phyloP scores from a whole-genome alignment of 2,113 vertebrate genomes.

The Paradoxurus hermaphroditus region DNA sequence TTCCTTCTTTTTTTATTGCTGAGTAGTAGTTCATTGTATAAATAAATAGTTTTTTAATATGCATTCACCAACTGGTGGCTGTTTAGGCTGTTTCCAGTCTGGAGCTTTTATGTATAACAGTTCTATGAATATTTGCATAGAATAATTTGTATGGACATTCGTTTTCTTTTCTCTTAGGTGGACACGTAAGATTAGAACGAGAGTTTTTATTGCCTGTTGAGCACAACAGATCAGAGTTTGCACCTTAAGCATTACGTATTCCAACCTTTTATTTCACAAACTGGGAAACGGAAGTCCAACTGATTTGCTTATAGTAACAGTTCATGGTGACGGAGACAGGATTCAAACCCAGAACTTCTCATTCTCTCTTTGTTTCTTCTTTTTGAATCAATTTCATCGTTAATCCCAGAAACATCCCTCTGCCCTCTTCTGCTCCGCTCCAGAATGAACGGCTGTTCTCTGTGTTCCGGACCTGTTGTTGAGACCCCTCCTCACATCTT shows the following conservation, averaged over 20 bases:
- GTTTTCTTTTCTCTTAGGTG: neutral
- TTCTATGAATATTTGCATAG: neutral
- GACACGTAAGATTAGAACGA: neutral
- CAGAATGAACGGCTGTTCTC: neutral
- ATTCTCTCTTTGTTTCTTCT: neutral
- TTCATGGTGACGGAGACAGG: neutral
- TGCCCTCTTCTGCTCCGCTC: neutral
- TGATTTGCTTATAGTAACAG: neutral
- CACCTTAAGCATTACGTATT: neutral
- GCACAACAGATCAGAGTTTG: neutral
- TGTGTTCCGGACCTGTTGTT: neutral
- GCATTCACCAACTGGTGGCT: neutral
- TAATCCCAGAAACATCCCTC: neutral
- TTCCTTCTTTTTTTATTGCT: neutral
- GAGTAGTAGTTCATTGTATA: neutral
- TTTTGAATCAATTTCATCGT: neutral
- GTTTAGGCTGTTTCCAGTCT: neutral
- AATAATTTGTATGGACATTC: neutral
- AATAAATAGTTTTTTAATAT: neutral
- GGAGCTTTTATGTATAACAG: neutral
- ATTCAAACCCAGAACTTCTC: neutral
- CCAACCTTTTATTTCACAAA: neutral
- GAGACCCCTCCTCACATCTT: neutral
- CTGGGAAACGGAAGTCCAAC: slow-evolving; percentile 2
- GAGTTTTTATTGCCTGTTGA: neutral